Evolutionary conservation across 2,113 vertebrate species (phyloP).

Genomic region (Uria aalge): DNA sequence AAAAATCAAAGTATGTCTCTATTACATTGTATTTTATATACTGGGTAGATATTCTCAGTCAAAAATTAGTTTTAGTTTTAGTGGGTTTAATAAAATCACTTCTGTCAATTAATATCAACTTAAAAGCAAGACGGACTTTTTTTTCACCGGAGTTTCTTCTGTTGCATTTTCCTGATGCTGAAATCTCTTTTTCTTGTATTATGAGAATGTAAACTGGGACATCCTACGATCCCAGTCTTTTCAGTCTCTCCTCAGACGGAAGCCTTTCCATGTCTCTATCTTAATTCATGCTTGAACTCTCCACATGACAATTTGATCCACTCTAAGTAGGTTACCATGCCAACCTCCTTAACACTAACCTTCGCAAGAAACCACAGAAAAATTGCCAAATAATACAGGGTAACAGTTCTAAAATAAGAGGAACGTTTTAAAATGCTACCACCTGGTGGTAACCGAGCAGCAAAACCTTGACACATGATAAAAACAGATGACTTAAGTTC

Average conservation of each 20-base stretch:
- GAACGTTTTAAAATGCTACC: conserved; percentile 64
- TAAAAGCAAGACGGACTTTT: neutral
- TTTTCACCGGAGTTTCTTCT: neutral
- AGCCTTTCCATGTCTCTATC: neutral
- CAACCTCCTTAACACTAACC: neutral
- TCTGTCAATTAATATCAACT: neutral
- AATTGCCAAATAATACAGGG: neutral
- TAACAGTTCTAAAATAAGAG: neutral
- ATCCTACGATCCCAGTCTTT: neutral
- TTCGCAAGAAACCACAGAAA: neutral
- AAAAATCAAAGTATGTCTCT: neutral
- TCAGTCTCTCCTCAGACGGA: neutral
- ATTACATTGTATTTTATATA: neutral
- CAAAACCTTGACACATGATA: neutral
- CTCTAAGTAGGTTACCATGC: conserved; percentile 10
- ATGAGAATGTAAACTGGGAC: neutral
- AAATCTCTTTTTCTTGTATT: neutral
- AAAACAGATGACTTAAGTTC: neutral
- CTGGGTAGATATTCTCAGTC: neutral
- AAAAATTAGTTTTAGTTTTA: neutral
- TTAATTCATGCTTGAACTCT: conserved; percentile 6
- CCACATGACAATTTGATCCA: neutral
- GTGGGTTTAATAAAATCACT: neutral
- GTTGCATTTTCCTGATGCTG: neutral
- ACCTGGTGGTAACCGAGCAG: conserved; percentile 40